A percentile compares a stretch with the other conserved stretches of the same genome.
These are phyloP conservation scores for Caenorhabditis inopinata DNA, from an alignment of 1,140 invertebrate species.

Conservation along the genomic window DNA sequence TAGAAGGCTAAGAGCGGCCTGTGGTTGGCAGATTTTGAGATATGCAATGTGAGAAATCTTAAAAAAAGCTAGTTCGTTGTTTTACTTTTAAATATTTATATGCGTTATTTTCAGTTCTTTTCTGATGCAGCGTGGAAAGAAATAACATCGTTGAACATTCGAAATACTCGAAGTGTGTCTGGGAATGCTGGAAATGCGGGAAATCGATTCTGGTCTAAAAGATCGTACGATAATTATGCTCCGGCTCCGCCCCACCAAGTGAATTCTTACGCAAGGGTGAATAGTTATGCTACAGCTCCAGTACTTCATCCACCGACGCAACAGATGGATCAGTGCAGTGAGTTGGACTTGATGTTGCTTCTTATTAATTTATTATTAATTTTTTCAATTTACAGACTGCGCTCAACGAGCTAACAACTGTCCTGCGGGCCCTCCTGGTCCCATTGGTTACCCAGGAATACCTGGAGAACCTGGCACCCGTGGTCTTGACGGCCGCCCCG, in stretches of 20 bases:
- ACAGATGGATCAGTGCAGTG: slow-evolving; percentile 35
- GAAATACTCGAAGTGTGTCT: slow-evolving; percentile 18
- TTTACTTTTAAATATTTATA: too few relatives aligned
- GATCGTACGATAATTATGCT: slow-evolving; percentile 33
- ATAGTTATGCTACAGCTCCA: background rate
- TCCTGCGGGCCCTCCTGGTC: slow-evolving; percentile 44
- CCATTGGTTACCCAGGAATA: slow-evolving; percentile 38
- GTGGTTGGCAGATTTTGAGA: too few relatives aligned
- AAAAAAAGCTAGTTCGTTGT: too few relatives aligned
- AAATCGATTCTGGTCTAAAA: slow-evolving; percentile 3
- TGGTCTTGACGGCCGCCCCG: slow-evolving; percentile 41
- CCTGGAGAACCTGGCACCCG: slow-evolving; percentile 43
- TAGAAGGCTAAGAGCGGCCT: too few relatives aligned
- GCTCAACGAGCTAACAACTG: slow-evolving; percentile 33
- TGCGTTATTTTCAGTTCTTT: slow-evolving; percentile 47
- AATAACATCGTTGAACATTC: slow-evolving; percentile 46
- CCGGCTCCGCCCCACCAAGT: slow-evolving; percentile 16
- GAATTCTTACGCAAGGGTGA: background rate
- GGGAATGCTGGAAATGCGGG: slow-evolving; percentile 18
- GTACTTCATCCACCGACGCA: slow-evolving; percentile 10
- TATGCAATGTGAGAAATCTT: too few relatives aligned
- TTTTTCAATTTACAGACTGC: slow-evolving; percentile 34
- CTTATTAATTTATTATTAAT: background rate
- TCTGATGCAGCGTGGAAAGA: slow-evolving; percentile 54
- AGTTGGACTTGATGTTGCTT: slow-evolving; percentile 4